A percentile compares a stretch with the other conserved stretches of the same genome.
Evolutionary conservation across 2,797 vertebrate genomes (phyloP).

Genomic region (Meda fulgida): DNA sequence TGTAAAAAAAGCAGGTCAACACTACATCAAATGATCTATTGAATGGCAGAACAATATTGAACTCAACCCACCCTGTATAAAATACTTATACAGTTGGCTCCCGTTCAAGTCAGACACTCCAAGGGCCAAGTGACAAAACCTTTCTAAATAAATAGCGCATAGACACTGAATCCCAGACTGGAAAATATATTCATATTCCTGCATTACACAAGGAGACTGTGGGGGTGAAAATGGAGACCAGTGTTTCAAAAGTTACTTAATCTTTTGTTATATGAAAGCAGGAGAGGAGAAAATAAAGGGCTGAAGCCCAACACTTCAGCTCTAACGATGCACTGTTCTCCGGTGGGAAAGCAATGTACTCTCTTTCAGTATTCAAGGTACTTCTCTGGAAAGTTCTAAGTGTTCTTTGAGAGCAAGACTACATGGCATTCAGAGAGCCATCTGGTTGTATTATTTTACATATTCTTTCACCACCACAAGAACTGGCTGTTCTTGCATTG

Average conservation of each 20-base stretch:
- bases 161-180: slow-evolving; percentile 22
- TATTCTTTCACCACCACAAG: slow-evolving; percentile 82
- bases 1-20: too few species aligned
- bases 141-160: slow-evolving; percentile 7
- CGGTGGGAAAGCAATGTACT: slow-evolving; percentile 76
- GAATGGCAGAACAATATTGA: slow-evolving; percentile 52
- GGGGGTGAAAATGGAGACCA: slow-evolving; percentile 11
- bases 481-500: slow-evolving; percentile 77
- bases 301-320: slow-evolving; percentile 41
- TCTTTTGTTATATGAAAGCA: slow-evolving; percentile 17
- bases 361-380: slow-evolving; percentile 78
- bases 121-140: background rate
- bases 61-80: background rate
- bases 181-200: slow-evolving; percentile 6
- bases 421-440: slow-evolving; percentile 79
- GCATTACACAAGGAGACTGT: slow-evolving; percentile 4
- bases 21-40: slow-evolving; percentile 43
- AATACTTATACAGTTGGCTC: slow-evolving; percentile 1
- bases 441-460: slow-evolving; percentile 86
- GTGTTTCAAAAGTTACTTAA: slow-evolving; percentile 16
- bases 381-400: slow-evolving; percentile 79
- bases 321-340: slow-evolving; percentile 67
- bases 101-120: background rate
- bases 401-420: slow-evolving; percentile 74
- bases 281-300: slow-evolving; percentile 10